Evolutionary conservation across 2,113 vertebrate species (phyloP).

Genomic region (Peromyscus californicus): DNA sequence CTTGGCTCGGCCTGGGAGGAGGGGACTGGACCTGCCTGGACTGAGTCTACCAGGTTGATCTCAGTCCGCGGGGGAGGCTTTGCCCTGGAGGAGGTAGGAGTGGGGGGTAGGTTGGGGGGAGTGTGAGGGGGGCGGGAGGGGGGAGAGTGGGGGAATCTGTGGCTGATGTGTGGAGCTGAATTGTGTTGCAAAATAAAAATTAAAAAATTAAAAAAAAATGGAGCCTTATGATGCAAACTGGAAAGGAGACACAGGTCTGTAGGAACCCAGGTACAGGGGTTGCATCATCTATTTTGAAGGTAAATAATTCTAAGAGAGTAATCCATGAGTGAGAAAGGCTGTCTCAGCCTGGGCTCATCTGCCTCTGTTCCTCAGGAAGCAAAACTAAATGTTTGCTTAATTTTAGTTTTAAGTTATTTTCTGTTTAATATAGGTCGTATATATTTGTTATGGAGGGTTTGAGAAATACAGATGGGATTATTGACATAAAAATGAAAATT

Average conservation of each 20-base stretch:
- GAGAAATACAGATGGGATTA: neutral
- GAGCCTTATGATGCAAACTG: neutral
- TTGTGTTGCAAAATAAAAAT: too few relatives aligned
- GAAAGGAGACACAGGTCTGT: neutral
- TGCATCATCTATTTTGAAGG: neutral
- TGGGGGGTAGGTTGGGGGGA: too few relatives aligned
- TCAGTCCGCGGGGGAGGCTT: too few relatives aligned
- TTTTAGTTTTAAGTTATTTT: neutral
- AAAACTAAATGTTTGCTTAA: neutral
- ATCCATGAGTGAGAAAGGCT: neutral
- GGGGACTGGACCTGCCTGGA: too few relatives aligned
- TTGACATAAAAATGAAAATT: neutral
- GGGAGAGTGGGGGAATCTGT: too few relatives aligned
- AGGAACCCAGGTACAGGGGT: neutral
- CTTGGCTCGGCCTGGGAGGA: too few relatives aligned
- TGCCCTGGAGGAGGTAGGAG: too few relatives aligned
- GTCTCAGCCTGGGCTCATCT: neutral
- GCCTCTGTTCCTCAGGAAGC: neutral
- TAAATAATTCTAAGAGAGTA: neutral
- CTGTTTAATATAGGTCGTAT: neutral
- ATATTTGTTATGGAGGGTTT: neutral
- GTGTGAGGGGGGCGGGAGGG: too few relatives aligned
- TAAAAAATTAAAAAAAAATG: too few relatives aligned
- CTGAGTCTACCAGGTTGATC: too few relatives aligned
- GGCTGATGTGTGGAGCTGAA: too few relatives aligned